Evolutionary conservation across 1,140 invertebrate genomes (phyloP).

Genomic region (Trissolcus basalis): DNA sequence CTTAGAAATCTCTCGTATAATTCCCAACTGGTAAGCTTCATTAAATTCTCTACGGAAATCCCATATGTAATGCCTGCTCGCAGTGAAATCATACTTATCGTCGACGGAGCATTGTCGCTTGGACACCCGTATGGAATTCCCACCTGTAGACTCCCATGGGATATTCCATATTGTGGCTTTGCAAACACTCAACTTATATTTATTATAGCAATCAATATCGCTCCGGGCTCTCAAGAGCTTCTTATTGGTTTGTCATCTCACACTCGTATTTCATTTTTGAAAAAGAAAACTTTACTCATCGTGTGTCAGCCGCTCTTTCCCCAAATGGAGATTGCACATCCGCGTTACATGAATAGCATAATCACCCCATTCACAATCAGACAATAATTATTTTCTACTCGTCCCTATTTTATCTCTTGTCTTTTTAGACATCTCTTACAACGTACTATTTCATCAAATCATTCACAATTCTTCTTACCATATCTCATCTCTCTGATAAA

Average conservation of each 20-base stretch:
- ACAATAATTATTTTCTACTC: no score
- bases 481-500: no score
- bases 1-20: background rate
- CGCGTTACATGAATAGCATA: no score
- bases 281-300: no score
- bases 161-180: conserved; percentile 1
- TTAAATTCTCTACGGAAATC: background rate
- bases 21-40: background rate
- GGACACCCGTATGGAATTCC: conserved; percentile 3
- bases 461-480: no score
- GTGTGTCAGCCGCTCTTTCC: no score
- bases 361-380: no score
- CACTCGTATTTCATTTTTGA: background rate
- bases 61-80: conserved; percentile 3
- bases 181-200: background rate
- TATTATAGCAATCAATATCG: background rate
- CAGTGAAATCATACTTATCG: conserved; percentile 1
- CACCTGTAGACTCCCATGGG: conserved; percentile 4
- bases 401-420: no score
- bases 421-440: no score
- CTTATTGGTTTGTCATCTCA: background rate
- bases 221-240: background rate
- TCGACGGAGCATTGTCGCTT: conserved; percentile 5
- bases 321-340: no score
- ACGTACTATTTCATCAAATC: no score